Base-by-base conservation (phyloP, 2,113 vertebrate species). In the Marmota monax region DNA sequence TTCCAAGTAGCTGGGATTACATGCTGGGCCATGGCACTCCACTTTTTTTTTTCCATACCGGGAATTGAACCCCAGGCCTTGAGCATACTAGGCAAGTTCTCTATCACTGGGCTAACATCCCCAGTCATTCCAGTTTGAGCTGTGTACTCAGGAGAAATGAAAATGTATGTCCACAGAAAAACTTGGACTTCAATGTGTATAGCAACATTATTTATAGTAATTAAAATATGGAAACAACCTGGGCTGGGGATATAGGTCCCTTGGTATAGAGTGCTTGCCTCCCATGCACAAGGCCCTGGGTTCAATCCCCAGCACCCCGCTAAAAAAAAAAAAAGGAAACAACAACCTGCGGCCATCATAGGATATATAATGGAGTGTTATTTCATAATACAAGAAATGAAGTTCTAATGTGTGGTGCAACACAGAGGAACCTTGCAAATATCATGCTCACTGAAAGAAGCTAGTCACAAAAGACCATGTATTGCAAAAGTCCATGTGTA, bases 341-440 rank as follows among this genome's bases (percentile, higher is more conserved):
- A 63, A 78, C 4, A 61, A 58, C 18, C 18, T 1, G 16, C 8
- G 84, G 12, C 32, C 13, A 5, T 13, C 56, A 25, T 18, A 58
- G 56, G 20, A 58, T 58, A 22, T 22, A 22, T 20, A 58, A 22
- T 51, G 82, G 78, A 65, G 16, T 53, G 32, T 70, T 48, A 45
- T 1, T 70, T 39, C 34, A 27, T 12, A 53, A 32, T 0, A 56
- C 37, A 53, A 77, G 51, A 23, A n/a, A 65, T 17, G 76, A 42
- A 32, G 29, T 74, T 22, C 8, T 1, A 39, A 25, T 2, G 8
- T 0, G 1, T 16, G 22, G n/a, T 23, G 7, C 34, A 20, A 13
- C 16, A 53, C 63, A 65, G 25, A 72, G 27, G 23, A 22, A 8
- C 29, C 63, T 56, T 56, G 53, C 63, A 84, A 67, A 13, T 51